Conservation (phyloP, 1,140 invertebrate genomes). For the Calephelis nemesis region DNA sequence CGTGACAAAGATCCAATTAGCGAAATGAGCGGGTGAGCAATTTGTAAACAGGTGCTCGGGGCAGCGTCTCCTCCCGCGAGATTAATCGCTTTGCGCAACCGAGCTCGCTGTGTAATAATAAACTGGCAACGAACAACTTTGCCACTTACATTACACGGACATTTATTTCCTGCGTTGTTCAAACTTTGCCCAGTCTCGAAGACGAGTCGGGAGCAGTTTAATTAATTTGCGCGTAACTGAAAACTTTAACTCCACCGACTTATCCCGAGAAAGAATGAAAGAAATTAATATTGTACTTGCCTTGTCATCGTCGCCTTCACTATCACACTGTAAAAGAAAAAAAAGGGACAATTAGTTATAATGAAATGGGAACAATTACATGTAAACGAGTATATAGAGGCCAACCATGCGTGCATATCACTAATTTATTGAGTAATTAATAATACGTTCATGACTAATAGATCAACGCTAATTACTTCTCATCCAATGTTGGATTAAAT, state of each 20-base stretch:
- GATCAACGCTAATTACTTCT: slow-evolving; percentile 37
- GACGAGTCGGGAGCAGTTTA: slow-evolving; percentile 50
- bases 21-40: slow-evolving; percentile 47
- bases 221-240: slow-evolving; percentile 56
- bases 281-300: slow-evolving; percentile 78
- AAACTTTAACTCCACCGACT: slow-evolving; percentile 7
- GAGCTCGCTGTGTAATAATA: slow-evolving; percentile 58
- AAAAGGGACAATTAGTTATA: slow-evolving; percentile 48
- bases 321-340: slow-evolving; percentile 90
- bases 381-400: slow-evolving; percentile 1
- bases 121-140: slow-evolving; percentile 63
- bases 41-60: slow-evolving; percentile 61
- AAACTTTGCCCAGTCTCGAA: slow-evolving; percentile 55
- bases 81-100: slow-evolving; percentile 52
- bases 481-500: slow-evolving; percentile 32
- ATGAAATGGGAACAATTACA: not conserved
- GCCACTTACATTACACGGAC: slow-evolving; percentile 67
- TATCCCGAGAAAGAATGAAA: slow-evolving; percentile 20
- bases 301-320: slow-evolving; percentile 92
- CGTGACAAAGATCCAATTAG: slow-evolving; percentile 38
- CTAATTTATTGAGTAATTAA: slow-evolving; percentile 29
- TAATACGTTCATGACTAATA: slow-evolving; percentile 30
- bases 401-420: slow-evolving; percentile 29
- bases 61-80: slow-evolving; percentile 45
- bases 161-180: slow-evolving; percentile 64